phyloP scores from a whole-genome alignment of 2,797 vertebrate genomes.

The Enteromius trimaculatus region DNA sequence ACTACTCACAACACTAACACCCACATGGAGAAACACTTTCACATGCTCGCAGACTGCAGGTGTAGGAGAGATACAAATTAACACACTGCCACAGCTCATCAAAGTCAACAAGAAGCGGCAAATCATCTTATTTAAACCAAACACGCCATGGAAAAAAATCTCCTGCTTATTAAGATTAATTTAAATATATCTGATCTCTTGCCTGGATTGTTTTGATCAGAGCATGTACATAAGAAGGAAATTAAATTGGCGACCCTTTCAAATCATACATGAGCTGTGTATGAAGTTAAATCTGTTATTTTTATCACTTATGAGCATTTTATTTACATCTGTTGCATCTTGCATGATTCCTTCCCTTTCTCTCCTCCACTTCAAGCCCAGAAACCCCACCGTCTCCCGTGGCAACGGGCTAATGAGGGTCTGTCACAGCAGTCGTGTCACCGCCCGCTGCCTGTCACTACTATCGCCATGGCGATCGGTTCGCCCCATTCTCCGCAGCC shows the following conservation, averaged over 20 bases:
- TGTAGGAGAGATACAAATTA: slow-evolving; percentile 33
- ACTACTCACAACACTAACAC: slow-evolving; percentile 63
- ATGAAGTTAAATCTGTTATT: neutral
- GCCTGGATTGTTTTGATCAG: slow-evolving; percentile 7
- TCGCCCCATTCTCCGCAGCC: slow-evolving; percentile 18
- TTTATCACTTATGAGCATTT: neutral
- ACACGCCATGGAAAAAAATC: slow-evolving; percentile 15
- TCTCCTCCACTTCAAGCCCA: slow-evolving; percentile 52
- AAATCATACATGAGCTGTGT: neutral
- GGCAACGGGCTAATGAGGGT: slow-evolving; percentile 74
- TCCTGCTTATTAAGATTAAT: slow-evolving; percentile 30
- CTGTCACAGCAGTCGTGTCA: slow-evolving; percentile 62
- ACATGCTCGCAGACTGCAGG: slow-evolving; percentile 30
- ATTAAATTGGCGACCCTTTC: neutral
- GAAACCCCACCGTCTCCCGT: slow-evolving; percentile 56
- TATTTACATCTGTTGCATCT: slow-evolving; percentile 18
- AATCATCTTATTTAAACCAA: slow-evolving; percentile 52
- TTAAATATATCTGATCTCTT: slow-evolving; percentile 24
- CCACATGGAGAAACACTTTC: slow-evolving; percentile 52
- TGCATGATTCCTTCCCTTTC: slow-evolving; percentile 14
- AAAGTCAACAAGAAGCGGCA: slow-evolving; percentile 25
- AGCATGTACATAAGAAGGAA: neutral
- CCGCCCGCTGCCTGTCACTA: slow-evolving; percentile 38
- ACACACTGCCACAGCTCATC: slow-evolving; percentile 36
- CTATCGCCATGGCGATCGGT: slow-evolving; percentile 43